Evolutionary conservation across 2,113 vertebrate genomes (phyloP).

Genomic region (Hyperopisus bebe): DNA sequence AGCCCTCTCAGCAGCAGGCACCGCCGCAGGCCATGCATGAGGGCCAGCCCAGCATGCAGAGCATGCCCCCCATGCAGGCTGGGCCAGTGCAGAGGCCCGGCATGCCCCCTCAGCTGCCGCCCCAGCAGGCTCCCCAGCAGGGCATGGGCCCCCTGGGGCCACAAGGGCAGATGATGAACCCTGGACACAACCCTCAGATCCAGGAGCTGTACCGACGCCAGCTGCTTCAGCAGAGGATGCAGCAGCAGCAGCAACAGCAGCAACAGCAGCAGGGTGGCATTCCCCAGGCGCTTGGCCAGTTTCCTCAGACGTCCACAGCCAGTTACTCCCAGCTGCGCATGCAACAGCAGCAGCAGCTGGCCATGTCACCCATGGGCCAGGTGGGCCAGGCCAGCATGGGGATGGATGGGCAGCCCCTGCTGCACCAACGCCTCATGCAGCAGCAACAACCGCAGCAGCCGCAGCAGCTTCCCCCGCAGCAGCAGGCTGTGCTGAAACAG

Average conservation of each 20-base stretch:
- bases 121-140: constrained; percentile 55
- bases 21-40: constrained; percentile 62
- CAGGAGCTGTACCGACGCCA: constrained; percentile 81
- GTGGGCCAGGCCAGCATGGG: constrained; percentile 69
- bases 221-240: constrained; percentile 61
- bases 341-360: constrained; percentile 49
- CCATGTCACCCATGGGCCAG: constrained; percentile 50
- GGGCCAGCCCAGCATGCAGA: constrained; percentile 69
- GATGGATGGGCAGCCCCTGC: constrained; percentile 45
- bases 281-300: constrained; percentile 74
- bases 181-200: constrained; percentile 72
- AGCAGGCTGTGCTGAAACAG: constrained; percentile 81
- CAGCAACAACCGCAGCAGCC: constrained; percentile 11
- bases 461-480: constrained; percentile 45
- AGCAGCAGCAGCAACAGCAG: constrained; percentile 41
- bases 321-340: constrained; percentile 82
- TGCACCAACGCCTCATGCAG: constrained; percentile 50
- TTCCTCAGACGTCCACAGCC: constrained; percentile 69
- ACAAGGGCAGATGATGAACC: constrained; percentile 80
- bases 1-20: constrained; percentile 5
- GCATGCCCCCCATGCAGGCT: constrained; percentile 52
- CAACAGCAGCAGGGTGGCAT: constrained; percentile 66
- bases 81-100: constrained; percentile 70
- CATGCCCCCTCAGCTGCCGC: constrained; percentile 70
- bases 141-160: constrained; percentile 70